Percentiles rank a stretch among this genome's conserved stretches.
phyloP scores from a whole-genome alignment of 1,140 invertebrate species.

The Aleiodes sp. region DNA sequence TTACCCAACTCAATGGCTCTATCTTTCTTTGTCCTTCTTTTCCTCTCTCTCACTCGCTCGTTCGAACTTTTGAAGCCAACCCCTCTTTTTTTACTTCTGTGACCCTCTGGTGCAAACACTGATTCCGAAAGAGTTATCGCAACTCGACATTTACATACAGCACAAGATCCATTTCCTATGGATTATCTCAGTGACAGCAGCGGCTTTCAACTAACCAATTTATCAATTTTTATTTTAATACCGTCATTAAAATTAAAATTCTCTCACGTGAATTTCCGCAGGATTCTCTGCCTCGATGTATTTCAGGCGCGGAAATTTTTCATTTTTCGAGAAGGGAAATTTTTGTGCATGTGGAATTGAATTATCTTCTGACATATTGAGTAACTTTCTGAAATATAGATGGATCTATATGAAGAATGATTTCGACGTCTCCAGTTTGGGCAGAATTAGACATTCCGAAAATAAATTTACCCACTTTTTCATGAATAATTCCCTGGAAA shows the following conservation, averaged over 20 bases:
- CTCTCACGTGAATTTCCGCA: no score
- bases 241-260: not conserved
- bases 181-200: constrained; percentile 4
- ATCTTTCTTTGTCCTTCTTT: not conserved
- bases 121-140: constrained; percentile 33
- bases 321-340: no score
- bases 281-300: no score
- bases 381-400: no score
- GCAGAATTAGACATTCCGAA: no score
- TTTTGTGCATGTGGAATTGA: no score
- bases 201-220: not conserved
- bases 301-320: no score
- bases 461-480: no score
- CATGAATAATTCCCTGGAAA: no score
- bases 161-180: not conserved
- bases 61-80: constrained; percentile 4
- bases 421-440: no score
- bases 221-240: not conserved
- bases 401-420: no score
- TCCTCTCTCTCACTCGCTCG: not conserved
- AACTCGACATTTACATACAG: not conserved
- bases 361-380: no score
- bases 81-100: not conserved
- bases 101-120: constrained; percentile 2
- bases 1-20: constrained; percentile 27